Base-by-base conservation (phyloP, 2,797 vertebrate genomes). In the Manis crassicaudata region DNA sequence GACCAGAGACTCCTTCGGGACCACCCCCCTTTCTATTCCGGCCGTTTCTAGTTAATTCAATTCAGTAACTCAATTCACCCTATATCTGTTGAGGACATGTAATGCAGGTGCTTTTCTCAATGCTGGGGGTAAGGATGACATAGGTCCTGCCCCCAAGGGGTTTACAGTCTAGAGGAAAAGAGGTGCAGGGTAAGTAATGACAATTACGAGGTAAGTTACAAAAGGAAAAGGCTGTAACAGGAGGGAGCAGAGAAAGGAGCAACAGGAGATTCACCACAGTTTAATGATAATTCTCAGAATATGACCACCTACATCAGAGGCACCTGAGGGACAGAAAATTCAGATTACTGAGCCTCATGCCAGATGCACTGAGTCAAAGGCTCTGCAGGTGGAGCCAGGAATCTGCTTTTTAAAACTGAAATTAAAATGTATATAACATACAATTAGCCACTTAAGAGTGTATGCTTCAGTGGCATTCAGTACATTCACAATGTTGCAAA, bases 251-350 rank as follows among this genome's bases (percentile, higher is more conserved):
- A 43, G 58, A 95, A 37, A 85, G 23, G 52, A 58, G 52, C 52
- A 13, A 17, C 7, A 54, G 43, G 56, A 95, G 29, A 18, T 43
- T 95, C 86, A 54, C 83, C 32, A 56, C 4, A 11, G 60, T 32
- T 84, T 56, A 90, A 43, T 60, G 43, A 62, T 87, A 27, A 52
- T 90, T 96, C 83, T 91, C 63, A 87, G 70, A 77, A 63, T n/a
- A 80, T 11, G 27, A 52, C n/a, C 18, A 79, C 43, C 56, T 79
- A 50, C 60, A 60, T 70, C 12, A 75, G 32, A 94, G 72, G 60
- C 20, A 65, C 37, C 63, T 37, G 25, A 86, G 20, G 13, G 68
- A 60, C 29, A 88, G 40, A 79, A 73, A 87, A 87, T 92, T 77
- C 70, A 77, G 29, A 82, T 67, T 92, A 25, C 52, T 68, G 27